Conservation (phyloP, 30 jellyfish, hydroid and myxozoan species). For the Hydractinia echinata region DNA sequence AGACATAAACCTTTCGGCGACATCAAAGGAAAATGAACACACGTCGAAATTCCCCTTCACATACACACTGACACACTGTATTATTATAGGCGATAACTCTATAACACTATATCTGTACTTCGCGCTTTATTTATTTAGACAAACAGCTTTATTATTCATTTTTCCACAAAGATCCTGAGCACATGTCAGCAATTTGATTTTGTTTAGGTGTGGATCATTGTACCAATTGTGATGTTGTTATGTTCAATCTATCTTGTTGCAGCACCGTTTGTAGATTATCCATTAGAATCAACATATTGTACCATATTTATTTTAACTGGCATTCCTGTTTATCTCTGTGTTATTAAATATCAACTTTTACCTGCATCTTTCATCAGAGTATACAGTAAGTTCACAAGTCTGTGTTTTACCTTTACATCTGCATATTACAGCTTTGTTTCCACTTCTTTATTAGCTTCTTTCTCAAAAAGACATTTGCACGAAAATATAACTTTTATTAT, state of each 20-base stretch:
- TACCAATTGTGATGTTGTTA: slow-evolving; percentile 40
- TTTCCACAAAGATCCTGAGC: no score
- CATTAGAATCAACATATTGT: slow-evolving; percentile 41
- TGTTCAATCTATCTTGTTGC: slow-evolving; percentile 32
- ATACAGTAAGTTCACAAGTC: slow-evolving; percentile 33
- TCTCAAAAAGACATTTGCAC: no score
- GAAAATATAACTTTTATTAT: no score
- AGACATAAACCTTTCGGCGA: no score
- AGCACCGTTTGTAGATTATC: slow-evolving; percentile 39
- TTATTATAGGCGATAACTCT: no score
- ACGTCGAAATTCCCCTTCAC: no score
- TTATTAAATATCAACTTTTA: slow-evolving; percentile 30
- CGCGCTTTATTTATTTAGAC: background rate
- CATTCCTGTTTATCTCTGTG: slow-evolving; percentile 33
- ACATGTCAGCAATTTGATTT: background rate
- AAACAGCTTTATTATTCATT: no score
- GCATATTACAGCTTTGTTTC: no score
- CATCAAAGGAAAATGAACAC: no score
- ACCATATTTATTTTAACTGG: slow-evolving; percentile 30
- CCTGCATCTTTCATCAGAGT: slow-evolving; percentile 5
- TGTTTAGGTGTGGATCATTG: slow-evolving; percentile 27
- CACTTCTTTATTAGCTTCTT: no score
- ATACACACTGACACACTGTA: no score
- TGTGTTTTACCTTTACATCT: background rate
- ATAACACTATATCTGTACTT: background rate